Evolutionary conservation across 2,113 vertebrate genomes (phyloP).

Genomic region (Ahaetulla prasina): DNA sequence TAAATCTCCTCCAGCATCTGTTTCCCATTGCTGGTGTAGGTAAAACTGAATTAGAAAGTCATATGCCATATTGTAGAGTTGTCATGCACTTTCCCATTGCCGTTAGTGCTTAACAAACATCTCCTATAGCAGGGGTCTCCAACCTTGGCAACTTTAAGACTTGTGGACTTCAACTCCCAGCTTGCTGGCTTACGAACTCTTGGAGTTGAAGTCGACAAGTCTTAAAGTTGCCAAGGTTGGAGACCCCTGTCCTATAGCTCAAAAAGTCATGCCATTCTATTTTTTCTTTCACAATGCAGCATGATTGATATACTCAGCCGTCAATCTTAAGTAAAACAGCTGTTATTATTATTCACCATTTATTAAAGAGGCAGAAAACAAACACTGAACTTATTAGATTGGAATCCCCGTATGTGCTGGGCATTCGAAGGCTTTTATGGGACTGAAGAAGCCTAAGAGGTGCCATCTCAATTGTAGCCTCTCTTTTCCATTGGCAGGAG

Average conservation of each 20-base stretch:
- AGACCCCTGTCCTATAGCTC: background rate
- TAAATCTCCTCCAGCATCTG: background rate
- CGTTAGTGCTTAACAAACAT: background rate
- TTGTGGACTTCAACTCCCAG: too few relatives aligned
- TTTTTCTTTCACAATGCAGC: background rate
- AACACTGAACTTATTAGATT: background rate
- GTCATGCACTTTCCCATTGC: background rate
- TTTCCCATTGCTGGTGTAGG: background rate
- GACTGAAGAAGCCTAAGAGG: background rate
- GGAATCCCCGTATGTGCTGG: background rate
- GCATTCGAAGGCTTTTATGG: background rate
- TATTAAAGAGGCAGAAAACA: background rate
- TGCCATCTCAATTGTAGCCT: background rate
- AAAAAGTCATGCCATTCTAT: background rate
- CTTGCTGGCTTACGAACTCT: too few relatives aligned
- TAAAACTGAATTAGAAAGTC: background rate
- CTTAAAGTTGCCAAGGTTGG: too few relatives aligned
- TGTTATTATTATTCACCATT: background rate
- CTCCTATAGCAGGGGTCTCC: background rate
- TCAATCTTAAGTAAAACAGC: background rate
- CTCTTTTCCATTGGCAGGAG: background rate
- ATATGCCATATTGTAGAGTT: background rate
- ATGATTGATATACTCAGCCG: too few relatives aligned
- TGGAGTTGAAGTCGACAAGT: too few relatives aligned
- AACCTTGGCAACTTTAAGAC: too few relatives aligned